Percentiles rank a stretch among this genome's conserved stretches.
Evolutionary conservation across 1,140 invertebrate genomes (phyloP).

Genomic region (Rhagoletis pomonella): DNA sequence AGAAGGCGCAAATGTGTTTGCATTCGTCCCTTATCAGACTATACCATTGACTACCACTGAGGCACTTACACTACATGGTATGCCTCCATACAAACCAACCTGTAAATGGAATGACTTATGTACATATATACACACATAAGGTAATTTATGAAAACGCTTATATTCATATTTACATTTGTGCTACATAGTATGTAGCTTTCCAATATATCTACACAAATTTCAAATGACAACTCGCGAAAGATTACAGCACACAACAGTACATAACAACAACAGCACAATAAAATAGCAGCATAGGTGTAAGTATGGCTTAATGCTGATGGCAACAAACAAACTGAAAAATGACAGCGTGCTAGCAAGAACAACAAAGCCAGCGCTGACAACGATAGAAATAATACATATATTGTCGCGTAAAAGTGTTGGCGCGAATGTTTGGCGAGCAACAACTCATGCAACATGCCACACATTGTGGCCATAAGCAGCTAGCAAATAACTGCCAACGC

Average conservation of each 20-base stretch:
- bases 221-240: slow-evolving; percentile 46
- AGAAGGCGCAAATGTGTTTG: neutral
- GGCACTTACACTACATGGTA: neutral
- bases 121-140: neutral
- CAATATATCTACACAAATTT: neutral
- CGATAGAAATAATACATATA: neutral
- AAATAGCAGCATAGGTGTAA: neutral
- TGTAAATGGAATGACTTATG: neutral
- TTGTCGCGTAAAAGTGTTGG: neutral
- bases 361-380: neutral
- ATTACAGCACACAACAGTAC: neutral
- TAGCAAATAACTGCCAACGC: slow-evolving; percentile 31
- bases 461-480: slow-evolving; percentile 43
- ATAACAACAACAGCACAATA: slow-evolving; percentile 13
- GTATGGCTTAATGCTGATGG: slow-evolving; percentile 32
- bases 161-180: neutral
- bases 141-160: neutral
- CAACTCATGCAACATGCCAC: slow-evolving; percentile 48
- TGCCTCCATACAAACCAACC: neutral
- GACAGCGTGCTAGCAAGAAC: slow-evolving; percentile 15
- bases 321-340: slow-evolving; percentile 39
- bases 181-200: neutral
- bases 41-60: neutral
- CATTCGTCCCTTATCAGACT: neutral
- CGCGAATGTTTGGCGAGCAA: neutral